Percentiles rank a stretch among this genome's conserved stretches.
phyloP scores from a whole-genome alignment of 2,797 vertebrate species.

The Etheostoma nigrum region DNA sequence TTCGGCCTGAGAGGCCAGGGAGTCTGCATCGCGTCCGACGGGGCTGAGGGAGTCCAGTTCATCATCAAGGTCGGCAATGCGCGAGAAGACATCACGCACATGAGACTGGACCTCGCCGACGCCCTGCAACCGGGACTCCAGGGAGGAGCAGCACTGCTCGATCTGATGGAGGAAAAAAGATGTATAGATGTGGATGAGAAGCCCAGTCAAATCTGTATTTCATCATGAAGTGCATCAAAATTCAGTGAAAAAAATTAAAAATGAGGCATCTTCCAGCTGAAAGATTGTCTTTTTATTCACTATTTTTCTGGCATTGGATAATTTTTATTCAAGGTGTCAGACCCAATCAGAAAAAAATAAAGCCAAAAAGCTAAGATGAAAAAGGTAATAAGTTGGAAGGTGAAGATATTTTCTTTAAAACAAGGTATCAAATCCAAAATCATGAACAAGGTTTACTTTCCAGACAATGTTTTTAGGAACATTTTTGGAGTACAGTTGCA shows the following conservation, averaged over 20 bases:
- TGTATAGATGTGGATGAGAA: not conserved
- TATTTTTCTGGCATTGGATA: not conserved
- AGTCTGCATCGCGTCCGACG: conserved; percentile 92
- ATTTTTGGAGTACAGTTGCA: not conserved
- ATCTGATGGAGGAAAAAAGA: conserved; percentile 70
- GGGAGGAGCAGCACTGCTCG: conserved; percentile 87
- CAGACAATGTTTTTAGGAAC: not conserved
- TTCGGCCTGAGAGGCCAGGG: conserved; percentile 94
- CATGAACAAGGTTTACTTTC: not conserved
- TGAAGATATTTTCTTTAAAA: not conserved
- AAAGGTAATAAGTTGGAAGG: not conserved
- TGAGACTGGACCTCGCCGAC: conserved; percentile 92
- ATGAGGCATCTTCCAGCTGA: not conserved
- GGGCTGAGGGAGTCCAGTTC: conserved; percentile 95
- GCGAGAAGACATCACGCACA: conserved; percentile 95
- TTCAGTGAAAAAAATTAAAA: not conserved
- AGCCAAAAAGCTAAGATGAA: no score
- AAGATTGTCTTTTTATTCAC: not conserved
- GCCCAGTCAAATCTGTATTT: not conserved
- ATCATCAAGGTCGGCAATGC: conserved; percentile 94
- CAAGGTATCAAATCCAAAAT: not conserved
- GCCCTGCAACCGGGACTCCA: conserved; percentile 94
- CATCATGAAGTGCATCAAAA: not conserved
- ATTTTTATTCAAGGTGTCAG: not conserved
- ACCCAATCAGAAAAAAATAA: not conserved